Evolutionary conservation across 1,140 invertebrate species (phyloP).

Genomic region (Forficula auricularia): DNA sequence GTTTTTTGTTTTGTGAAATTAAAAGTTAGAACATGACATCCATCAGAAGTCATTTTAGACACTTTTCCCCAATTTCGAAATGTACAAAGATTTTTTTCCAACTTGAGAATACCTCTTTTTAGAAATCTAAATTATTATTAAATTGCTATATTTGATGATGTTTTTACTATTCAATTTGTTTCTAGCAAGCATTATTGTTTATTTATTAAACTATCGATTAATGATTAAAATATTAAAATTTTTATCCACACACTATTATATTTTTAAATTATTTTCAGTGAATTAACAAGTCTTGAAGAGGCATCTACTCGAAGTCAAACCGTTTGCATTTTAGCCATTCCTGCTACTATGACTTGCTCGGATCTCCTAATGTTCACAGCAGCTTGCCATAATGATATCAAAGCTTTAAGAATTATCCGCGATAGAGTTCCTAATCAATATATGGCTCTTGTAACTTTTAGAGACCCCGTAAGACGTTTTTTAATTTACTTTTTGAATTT

Average conservation of each 20-base stretch:
- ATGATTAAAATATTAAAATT: constrained; percentile 5
- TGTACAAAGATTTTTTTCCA: no score
- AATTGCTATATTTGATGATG: neutral
- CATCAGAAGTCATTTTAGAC: no score
- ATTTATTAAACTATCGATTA: constrained; percentile 5
- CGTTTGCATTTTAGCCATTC: constrained; percentile 81
- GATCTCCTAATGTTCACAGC: constrained; percentile 90
- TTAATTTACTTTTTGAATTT: no score
- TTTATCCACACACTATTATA: neutral
- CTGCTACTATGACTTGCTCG: constrained; percentile 78
- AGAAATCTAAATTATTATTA: neutral
- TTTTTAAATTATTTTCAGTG: constrained; percentile 29
- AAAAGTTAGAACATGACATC: no score
- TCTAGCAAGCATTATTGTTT: constrained; percentile 4
- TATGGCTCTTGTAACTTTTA: constrained; percentile 84
- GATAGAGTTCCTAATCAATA: constrained; percentile 81
- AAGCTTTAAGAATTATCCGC: constrained; percentile 79
- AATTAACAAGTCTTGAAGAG: constrained; percentile 29
- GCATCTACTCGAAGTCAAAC: constrained; percentile 57
- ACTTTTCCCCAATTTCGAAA: no score
- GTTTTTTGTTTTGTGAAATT: no score
- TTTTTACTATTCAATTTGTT: constrained; percentile 2
- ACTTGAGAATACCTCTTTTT: no score
- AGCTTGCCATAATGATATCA: constrained; percentile 75
- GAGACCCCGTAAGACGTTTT: constrained; percentile 33